A percentile compares a stretch with the other conserved stretches of the same genome.
These are phyloP conservation scores for Serripes groenlandicus DNA, from an alignment of 2,888 invertebrate species.

Conservation along the genomic window DNA sequence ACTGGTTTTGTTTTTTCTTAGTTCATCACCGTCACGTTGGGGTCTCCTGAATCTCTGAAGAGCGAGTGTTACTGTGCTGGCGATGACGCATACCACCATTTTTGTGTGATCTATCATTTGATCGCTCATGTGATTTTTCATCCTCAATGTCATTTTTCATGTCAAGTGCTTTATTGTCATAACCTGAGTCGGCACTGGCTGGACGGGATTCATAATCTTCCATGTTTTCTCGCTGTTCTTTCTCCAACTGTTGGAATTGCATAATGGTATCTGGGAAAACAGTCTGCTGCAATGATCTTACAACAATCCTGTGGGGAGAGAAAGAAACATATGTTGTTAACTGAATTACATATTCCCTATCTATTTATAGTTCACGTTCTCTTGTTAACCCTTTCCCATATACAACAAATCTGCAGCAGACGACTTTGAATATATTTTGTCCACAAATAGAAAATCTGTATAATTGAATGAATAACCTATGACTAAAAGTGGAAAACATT, in stretches of 20 bases:
- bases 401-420: no score
- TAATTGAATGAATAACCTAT: no score
- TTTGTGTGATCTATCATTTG: constrained; percentile 25
- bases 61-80: constrained; percentile 49
- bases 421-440: no score
- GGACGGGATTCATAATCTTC: constrained; percentile 33
- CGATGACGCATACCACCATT: constrained; percentile 60
- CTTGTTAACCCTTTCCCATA: no score
- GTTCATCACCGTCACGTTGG: constrained; percentile 56
- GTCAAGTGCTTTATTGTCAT: constrained; percentile 62
- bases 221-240: constrained; percentile 50
- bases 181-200: constrained; percentile 56
- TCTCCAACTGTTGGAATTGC: constrained; percentile 73
- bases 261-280: constrained; percentile 78
- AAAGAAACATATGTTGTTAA: no score
- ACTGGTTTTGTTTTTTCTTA: constrained; percentile 29
- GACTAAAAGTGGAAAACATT: no score
- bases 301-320: constrained; percentile 70
- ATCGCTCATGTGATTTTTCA: no score
- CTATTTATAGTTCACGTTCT: no score
- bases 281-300: constrained; percentile 75
- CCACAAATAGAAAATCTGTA: no score
- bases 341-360: no score
- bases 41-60: constrained; percentile 45
- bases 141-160: constrained; percentile 50